Evolutionary conservation across 2,113 vertebrate genomes (phyloP).

Genomic region (Diadophis punctatus): DNA sequence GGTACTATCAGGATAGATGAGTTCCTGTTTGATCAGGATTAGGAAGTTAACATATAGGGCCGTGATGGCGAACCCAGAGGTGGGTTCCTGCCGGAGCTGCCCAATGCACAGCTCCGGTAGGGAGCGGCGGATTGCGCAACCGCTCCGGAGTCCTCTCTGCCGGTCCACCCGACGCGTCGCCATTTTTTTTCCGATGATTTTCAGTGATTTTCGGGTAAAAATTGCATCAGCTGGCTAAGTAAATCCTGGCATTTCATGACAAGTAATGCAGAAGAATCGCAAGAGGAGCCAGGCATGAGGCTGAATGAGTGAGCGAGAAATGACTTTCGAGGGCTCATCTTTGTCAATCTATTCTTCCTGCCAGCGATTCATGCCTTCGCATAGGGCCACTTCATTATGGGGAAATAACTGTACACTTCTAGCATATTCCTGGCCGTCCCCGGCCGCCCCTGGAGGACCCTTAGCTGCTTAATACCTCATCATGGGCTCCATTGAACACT

Average conservation of each 20-base stretch:
- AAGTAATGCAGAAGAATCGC: slow-evolving; percentile 83
- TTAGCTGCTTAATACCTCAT: slow-evolving; percentile 99
- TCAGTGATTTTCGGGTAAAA: too few species aligned
- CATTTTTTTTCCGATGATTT: too few species aligned
- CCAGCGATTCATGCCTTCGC: slow-evolving; percentile 94
- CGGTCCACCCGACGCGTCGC: too few species aligned
- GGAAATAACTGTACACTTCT: slow-evolving; percentile 97
- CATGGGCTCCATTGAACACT: slow-evolving; percentile 99
- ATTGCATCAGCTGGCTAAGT: slow-evolving; percentile 98
- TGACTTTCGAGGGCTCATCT: slow-evolving; percentile 99
- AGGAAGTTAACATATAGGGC: background rate
- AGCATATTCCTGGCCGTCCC: slow-evolving; percentile 81
- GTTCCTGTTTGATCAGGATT: slow-evolving; percentile 47
- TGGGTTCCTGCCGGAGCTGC: too few species aligned
- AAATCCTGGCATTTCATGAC: slow-evolving; percentile 95
- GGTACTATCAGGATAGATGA: slow-evolving; percentile 57
- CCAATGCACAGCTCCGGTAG: too few species aligned
- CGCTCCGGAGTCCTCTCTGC: too few species aligned
- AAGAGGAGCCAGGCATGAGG: slow-evolving; percentile 87
- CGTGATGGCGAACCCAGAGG: too few species aligned
- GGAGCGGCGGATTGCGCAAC: too few species aligned
- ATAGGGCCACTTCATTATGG: slow-evolving; percentile 99
- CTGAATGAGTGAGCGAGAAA: slow-evolving; percentile 97
- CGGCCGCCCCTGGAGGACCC: slow-evolving; percentile 83
- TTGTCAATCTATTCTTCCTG: slow-evolving; percentile 99